A percentile compares a stretch with the other conserved stretches of the same genome.
Evolutionary conservation across 2,888 invertebrate genomes (phyloP).

Genomic region (Drosophila paramelanica): DNA sequence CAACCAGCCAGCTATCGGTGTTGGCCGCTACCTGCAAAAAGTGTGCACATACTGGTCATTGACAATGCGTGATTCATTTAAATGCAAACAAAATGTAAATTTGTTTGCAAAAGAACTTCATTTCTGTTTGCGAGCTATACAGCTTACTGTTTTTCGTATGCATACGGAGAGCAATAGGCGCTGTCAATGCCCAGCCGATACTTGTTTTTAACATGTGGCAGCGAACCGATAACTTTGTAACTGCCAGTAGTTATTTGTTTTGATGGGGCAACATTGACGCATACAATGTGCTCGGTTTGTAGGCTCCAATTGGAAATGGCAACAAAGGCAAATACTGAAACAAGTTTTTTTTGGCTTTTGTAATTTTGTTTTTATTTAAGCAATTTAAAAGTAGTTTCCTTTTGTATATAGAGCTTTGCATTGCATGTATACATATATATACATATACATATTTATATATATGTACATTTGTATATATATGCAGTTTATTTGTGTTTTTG

Average conservation of each 20-base stretch:
- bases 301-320: constrained; percentile 14
- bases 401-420: constrained; percentile 70
- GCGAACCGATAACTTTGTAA: constrained; percentile 18
- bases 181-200: not conserved
- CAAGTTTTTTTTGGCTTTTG: constrained; percentile 36
- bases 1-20: constrained; percentile 20
- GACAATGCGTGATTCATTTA: constrained; percentile 11
- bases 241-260: not conserved
- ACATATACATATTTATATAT: constrained; percentile 34
- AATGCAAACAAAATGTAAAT: not conserved
- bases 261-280: constrained; percentile 12
- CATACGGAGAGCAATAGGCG: not conserved
- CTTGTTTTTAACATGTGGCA: constrained; percentile 16
- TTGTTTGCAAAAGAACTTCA: no score
- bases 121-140: no score
- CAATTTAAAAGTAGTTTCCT: constrained; percentile 69
- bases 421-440: constrained; percentile 54
- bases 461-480: constrained; percentile 4
- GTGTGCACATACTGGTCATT: constrained; percentile 31
- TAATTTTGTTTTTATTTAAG: constrained; percentile 67
- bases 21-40: not conserved
- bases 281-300: constrained; percentile 6
- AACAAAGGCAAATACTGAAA: constrained; percentile 2
- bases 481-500: constrained; percentile 28
- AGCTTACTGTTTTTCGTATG: not conserved